Conservation (phyloP, 1,140 invertebrate species). For the Daktulosphaira vitifoliae region DNA sequence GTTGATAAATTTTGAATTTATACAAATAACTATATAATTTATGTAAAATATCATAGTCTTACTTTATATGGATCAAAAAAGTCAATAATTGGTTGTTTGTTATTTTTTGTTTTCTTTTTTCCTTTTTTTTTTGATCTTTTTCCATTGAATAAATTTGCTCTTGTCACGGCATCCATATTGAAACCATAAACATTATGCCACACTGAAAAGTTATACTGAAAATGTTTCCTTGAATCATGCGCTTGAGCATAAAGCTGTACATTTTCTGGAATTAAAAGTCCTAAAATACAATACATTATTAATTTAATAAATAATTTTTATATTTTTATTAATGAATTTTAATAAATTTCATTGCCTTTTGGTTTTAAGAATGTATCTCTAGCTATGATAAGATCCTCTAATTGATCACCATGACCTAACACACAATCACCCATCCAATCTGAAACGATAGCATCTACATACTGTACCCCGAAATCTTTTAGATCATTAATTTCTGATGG, state of each 20-base stretch:
- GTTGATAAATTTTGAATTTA: neutral
- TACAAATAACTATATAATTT: neutral
- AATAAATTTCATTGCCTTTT: neutral
- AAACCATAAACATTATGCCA: slow-evolving; percentile 22
- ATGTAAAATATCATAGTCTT: neutral
- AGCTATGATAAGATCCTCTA: slow-evolving; percentile 13
- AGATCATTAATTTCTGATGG: too few species aligned
- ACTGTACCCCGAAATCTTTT: too few species aligned
- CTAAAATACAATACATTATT: neutral
- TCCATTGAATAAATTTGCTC: neutral
- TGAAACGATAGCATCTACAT: slow-evolving; percentile 5
- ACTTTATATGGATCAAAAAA: slow-evolving; percentile 9
- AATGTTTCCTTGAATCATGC: neutral
- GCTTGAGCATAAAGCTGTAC: neutral
- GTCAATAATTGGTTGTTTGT: neutral
- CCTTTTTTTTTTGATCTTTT: neutral
- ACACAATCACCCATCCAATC: slow-evolving; percentile 17
- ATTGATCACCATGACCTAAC: neutral
- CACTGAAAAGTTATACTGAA: slow-evolving; percentile 1
- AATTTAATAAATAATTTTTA: neutral
- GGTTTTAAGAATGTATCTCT: slow-evolving; percentile 8
- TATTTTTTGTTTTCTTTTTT: too few species aligned
- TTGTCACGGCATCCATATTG: neutral
- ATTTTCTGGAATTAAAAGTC: neutral
- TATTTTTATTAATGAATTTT: neutral